These are phyloP conservation scores for Sarcoramphus papa DNA, from an alignment of 2,797 vertebrate genomes.

Conservation along the genomic window DNA sequence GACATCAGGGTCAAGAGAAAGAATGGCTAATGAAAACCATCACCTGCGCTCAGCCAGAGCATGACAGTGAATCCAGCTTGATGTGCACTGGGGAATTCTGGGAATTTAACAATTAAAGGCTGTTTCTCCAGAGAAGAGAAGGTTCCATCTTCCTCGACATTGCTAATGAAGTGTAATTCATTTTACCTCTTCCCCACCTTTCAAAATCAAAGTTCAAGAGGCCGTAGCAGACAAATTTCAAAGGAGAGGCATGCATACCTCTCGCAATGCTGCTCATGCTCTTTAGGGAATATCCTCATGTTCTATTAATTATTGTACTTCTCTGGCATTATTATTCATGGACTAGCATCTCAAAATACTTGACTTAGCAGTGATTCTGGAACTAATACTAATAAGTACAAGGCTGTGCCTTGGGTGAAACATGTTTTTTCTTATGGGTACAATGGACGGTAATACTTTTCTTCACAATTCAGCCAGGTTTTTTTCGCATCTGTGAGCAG, in stretches of 20 bases:
- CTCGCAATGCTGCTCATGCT: constrained; percentile 44
- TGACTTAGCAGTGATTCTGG: constrained; percentile 69
- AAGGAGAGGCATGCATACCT: constrained; percentile 55
- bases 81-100: constrained; percentile 24
- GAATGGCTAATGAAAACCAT: constrained; percentile 34
- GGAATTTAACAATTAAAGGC: constrained; percentile 58
- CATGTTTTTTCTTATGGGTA: neutral
- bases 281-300: constrained; percentile 69
- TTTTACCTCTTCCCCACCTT: constrained; percentile 59
- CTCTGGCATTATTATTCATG: constrained; percentile 71
- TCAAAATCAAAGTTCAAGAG: constrained; percentile 74
- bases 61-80: neutral
- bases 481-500: neutral
- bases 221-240: constrained; percentile 63
- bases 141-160: constrained; percentile 33
- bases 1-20: constrained; percentile 52
- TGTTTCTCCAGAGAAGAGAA: constrained; percentile 44
- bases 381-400: constrained; percentile 73
- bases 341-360: constrained; percentile 69
- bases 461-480: neutral
- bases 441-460: neutral
- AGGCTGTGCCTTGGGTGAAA: constrained; percentile 3
- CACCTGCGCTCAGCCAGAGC: constrained; percentile 25
- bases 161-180: constrained; percentile 71
- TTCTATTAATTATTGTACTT: constrained; percentile 75